phyloP scores from a whole-genome alignment of 2,888 invertebrate species.

The Drosophila ezoana region DNA sequence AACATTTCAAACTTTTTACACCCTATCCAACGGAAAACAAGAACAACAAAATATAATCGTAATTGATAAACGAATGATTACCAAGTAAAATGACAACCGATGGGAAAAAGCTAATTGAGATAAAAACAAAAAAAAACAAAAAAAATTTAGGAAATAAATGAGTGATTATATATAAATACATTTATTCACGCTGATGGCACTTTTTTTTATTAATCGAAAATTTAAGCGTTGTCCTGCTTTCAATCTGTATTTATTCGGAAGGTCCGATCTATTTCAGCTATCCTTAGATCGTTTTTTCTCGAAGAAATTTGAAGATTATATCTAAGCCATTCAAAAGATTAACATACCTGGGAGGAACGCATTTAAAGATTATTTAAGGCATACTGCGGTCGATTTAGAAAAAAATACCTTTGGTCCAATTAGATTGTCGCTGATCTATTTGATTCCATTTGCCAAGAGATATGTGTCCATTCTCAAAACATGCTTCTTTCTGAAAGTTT shows the following conservation, averaged over 20 bases:
- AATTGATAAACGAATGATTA: slow-evolving; percentile 60
- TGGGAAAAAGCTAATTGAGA: slow-evolving; percentile 30
- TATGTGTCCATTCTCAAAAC: too few relatives aligned
- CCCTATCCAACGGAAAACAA: slow-evolving; percentile 53
- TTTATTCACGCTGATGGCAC: slow-evolving; percentile 26
- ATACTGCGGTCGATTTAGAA: too few relatives aligned
- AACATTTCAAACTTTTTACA: slow-evolving; percentile 71
- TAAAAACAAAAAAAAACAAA: slow-evolving; percentile 18
- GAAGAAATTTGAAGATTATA: neutral
- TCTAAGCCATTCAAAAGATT: neutral
- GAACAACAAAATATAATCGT: slow-evolving; percentile 20
- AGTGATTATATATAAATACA: slow-evolving; percentile 71
- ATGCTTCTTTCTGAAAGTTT: too few relatives aligned
- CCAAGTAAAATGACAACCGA: slow-evolving; percentile 44
- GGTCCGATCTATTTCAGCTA: too few relatives aligned
- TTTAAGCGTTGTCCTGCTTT: too few relatives aligned
- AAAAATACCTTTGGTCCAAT: too few relatives aligned
- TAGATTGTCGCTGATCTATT: too few relatives aligned
- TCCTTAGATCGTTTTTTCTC: neutral
- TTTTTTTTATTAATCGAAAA: neutral
- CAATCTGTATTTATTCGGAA: too few relatives aligned
- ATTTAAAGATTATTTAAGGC: neutral
- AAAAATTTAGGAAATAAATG: slow-evolving; percentile 69
- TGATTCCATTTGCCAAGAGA: too few relatives aligned
- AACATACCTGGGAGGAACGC: neutral